These are phyloP conservation scores for Taeniopygia guttata DNA, from an alignment of 2,797 vertebrate genomes.

Conservation along the genomic window DNA sequence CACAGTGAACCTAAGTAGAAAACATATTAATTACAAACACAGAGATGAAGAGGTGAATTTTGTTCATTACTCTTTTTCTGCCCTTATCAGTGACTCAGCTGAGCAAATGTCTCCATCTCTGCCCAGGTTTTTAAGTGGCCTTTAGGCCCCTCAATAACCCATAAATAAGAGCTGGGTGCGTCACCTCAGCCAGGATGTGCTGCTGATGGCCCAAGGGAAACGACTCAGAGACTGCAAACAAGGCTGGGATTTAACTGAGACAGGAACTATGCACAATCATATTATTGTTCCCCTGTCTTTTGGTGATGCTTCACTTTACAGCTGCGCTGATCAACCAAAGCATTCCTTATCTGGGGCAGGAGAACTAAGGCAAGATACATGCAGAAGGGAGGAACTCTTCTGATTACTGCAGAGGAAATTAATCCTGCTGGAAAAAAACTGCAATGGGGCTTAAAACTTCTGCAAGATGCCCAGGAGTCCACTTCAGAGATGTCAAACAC, in stretches of 20 bases:
- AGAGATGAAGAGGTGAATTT: background rate
- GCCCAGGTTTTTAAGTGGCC: background rate
- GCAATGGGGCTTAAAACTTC: background rate
- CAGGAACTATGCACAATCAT: background rate
- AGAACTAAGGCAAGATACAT: background rate
- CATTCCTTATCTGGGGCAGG: background rate
- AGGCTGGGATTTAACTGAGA: background rate
- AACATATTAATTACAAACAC: background rate
- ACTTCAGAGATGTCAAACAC: background rate
- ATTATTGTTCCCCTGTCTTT: background rate
- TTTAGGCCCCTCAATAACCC: background rate
- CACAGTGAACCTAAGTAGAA: background rate
- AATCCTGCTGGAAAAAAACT: background rate
- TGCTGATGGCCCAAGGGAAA: background rate
- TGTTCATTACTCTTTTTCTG: background rate
- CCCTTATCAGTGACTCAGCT: background rate
- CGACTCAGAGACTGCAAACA: background rate
- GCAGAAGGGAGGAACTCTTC: background rate
- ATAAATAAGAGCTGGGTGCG: background rate
- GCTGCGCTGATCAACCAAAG: background rate
- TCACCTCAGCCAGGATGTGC: background rate
- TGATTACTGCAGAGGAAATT: background rate
- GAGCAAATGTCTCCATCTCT: background rate
- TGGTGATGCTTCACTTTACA: background rate
- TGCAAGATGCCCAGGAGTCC: background rate